Evolutionary conservation across 2,797 vertebrate species (phyloP).

Genomic region (Acipenser oxyrinchus): DNA sequence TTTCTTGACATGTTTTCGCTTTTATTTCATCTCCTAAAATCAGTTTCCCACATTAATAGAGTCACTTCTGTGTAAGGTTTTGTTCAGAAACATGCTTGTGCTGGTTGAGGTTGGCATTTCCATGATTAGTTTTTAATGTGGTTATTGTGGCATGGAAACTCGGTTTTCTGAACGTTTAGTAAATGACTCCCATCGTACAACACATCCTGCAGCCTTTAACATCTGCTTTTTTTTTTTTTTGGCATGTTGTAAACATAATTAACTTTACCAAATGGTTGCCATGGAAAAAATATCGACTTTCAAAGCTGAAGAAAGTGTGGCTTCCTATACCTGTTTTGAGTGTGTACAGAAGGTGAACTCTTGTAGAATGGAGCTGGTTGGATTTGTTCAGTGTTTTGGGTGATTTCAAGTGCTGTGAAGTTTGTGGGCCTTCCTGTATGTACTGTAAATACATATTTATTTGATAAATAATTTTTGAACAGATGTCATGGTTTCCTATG

Average conservation of each 20-base stretch:
- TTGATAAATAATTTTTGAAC: no score
- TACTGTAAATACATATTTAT: neutral
- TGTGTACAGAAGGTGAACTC: constrained; percentile 31
- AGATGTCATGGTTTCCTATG: no score
- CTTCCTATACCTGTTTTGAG: constrained; percentile 36
- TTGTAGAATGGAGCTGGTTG: constrained; percentile 6
- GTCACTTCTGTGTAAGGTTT: no score
- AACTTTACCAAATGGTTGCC: constrained; percentile 58
- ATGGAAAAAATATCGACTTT: constrained; percentile 49
- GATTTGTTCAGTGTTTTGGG: neutral
- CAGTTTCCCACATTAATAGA: no score
- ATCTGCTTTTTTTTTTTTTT: constrained; percentile 29
- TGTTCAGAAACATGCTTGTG: no score
- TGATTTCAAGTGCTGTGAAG: neutral
- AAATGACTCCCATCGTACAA: constrained; percentile 28
- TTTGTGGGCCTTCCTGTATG: neutral
- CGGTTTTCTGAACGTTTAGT: neutral
- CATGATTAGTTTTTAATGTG: no score
- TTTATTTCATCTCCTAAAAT: no score
- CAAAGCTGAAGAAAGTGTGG: constrained; percentile 44
- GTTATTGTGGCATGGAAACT: no score
- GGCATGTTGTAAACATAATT: constrained; percentile 25
- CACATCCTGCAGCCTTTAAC: constrained; percentile 31
- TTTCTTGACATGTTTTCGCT: no score
- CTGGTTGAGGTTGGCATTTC: no score